phyloP scores from a whole-genome alignment of 2,797 vertebrate genomes.

The Pseudopleuronectes americanus region DNA sequence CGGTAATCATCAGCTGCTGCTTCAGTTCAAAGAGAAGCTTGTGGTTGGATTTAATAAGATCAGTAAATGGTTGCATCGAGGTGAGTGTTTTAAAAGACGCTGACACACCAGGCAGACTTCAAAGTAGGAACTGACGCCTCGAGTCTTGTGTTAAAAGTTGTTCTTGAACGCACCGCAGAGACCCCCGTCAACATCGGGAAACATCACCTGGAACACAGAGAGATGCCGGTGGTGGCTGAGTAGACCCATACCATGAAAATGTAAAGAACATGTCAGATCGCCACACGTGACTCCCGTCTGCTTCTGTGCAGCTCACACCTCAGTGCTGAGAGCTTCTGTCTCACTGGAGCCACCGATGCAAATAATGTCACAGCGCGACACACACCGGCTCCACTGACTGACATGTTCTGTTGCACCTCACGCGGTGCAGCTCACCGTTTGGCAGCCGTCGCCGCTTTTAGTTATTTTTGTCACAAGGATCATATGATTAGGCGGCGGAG shows the following conservation, averaged over 20 bases:
- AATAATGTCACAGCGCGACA: conserved; percentile 25
- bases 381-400: conserved; percentile 22
- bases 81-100: not conserved
- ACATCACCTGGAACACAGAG: not conserved
- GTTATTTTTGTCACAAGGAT: conserved; percentile 55
- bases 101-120: conserved; percentile 9
- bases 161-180: not conserved
- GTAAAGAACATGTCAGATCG: too few relatives aligned
- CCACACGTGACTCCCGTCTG: too few relatives aligned
- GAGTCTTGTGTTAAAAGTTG: not conserved
- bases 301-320: conserved; percentile 12
- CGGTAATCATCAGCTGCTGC: conserved; percentile 22
- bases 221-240: not conserved
- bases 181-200: not conserved
- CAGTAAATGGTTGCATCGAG: not conserved
- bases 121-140: conserved; percentile 8
- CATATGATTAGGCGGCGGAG: conserved; percentile 29
- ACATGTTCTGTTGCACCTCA: conserved; percentile 54
- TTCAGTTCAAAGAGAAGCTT: conserved; percentile 31
- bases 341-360: conserved; percentile 7
- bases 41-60: conserved; percentile 30
- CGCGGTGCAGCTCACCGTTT: conserved; percentile 32
- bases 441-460: conserved; percentile 16
- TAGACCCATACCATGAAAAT: not conserved
- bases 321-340: conserved; percentile 6